Evolutionary conservation across 2,797 vertebrate species (phyloP), one percentile per base, ranked within the genome.

Genomic region (Onychomys arenicola): DNA sequence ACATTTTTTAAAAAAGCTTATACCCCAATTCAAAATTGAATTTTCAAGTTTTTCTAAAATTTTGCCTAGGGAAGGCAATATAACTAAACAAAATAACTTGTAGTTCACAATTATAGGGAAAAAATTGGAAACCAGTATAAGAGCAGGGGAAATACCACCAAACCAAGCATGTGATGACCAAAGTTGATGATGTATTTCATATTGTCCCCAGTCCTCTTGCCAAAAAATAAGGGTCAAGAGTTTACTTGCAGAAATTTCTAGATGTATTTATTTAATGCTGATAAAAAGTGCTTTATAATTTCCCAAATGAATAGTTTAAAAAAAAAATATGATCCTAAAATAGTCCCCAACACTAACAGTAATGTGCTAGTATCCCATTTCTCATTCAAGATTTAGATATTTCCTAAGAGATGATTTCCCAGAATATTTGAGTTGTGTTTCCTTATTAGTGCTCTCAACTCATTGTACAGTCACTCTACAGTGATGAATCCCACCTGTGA

Each of bases 331-430:
- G 69, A 91, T 91, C 59, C 75, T 95, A 34, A 96, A 94, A 92
- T 94, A 95, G 67, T 61, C 89, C n/a, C 76, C 84, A 27, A 40
- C 46, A 67, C 87, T 90, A 96, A 73, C 57, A 61, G 46, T 86
- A n/a, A 37, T 83, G 73, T 73, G 29, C 14, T 93, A 49, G 16
- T 59, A 73, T 67, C 34, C 27, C 67, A 52, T 49, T 89, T 92
- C 94, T 69, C 40, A 73, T 57, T 95, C 25, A 93, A 84, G 25
- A 71, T 27, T 85, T 83, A 93, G 29, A 37, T 89, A 25, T 85
- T 96, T 96, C 63, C 81, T 75, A 93, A 83, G 69, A 71, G 97
- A 90, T 80, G 46, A 11, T 23, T 40, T 95, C 55, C 94, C 87
- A 75, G 76, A 87, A 94, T 91, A 91, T 92, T 95, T 40, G 91